Percentiles rank a stretch among this genome's conserved stretches.
Evolutionary conservation across 2,888 invertebrate genomes (phyloP).

Genomic region (Apamea anceps): DNA sequence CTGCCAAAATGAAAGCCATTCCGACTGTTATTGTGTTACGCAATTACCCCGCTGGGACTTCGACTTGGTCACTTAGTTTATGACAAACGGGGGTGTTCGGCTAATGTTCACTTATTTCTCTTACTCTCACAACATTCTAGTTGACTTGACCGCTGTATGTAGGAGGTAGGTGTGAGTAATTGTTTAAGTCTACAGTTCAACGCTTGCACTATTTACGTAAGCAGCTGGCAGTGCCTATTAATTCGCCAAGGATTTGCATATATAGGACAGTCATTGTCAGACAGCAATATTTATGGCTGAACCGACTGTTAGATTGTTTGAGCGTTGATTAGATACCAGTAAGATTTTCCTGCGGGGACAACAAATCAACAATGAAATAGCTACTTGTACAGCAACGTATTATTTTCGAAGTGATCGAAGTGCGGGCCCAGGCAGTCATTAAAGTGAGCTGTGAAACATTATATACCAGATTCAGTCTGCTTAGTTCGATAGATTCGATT

Average conservation of each 20-base stretch:
- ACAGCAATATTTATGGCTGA: slow-evolving; percentile 38
- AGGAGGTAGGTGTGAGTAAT: slow-evolving; percentile 59
- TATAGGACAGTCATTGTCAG: slow-evolving; percentile 38
- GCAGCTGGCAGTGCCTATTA: slow-evolving; percentile 42
- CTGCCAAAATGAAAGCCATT: too few species aligned
- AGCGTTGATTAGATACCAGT: slow-evolving; percentile 33
- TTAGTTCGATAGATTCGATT: not conserved
- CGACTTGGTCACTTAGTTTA: slow-evolving; percentile 31
- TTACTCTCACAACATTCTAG: slow-evolving; percentile 39
- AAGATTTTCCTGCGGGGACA: slow-evolving; percentile 8
- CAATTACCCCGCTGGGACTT: not conserved
- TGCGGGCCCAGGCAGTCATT: not conserved
- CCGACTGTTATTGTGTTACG: not conserved
- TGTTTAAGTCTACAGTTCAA: slow-evolving; percentile 39
- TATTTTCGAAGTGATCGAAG: not conserved
- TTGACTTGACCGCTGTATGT: slow-evolving; percentile 55
- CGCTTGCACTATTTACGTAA: slow-evolving; percentile 50
- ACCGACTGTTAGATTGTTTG: slow-evolving; percentile 30
- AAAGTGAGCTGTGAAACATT: not conserved
- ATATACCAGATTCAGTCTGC: not conserved
- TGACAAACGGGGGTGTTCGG: slow-evolving; percentile 21
- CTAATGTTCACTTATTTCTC: slow-evolving; percentile 23
- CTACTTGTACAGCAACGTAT: not conserved
- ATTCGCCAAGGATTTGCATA: slow-evolving; percentile 57
- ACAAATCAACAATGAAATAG: slow-evolving; percentile 26